Percentiles rank a stretch among this genome's conserved stretches.
phyloP scores from a whole-genome alignment of 1,140 invertebrate genomes.

The Idris sp. region DNA sequence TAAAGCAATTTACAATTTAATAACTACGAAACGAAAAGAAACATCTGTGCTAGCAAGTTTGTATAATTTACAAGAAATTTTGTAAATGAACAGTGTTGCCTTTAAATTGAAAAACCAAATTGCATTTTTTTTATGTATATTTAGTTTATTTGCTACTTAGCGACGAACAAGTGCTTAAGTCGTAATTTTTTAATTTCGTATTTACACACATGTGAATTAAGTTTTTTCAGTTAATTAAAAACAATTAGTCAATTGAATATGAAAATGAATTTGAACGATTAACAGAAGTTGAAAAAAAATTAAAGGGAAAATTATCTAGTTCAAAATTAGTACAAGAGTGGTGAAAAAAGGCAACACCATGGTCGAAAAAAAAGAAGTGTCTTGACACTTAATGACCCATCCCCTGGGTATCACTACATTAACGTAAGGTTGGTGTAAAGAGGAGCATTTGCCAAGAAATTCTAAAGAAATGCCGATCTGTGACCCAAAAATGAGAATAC shows the following conservation, averaged over 20 bases:
- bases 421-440: slow-evolving; percentile 65
- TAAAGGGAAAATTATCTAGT: no score
- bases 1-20: slow-evolving; percentile 59
- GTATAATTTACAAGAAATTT: slow-evolving; percentile 57
- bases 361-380: slow-evolving; percentile 57
- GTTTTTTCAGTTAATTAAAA: neutral
- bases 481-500: slow-evolving; percentile 86
- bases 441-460: slow-evolving; percentile 66
- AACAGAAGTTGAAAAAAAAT: slow-evolving; percentile 19
- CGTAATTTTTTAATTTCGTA: slow-evolving; percentile 48
- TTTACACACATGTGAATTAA: slow-evolving; percentile 43
- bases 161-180: slow-evolving; percentile 30
- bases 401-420: slow-evolving; percentile 59
- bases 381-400: slow-evolving; percentile 60
- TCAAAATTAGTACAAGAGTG: slow-evolving; percentile 48
- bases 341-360: slow-evolving; percentile 58
- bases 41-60: slow-evolving; percentile 48
- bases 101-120: no score
- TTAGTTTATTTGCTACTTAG: no score
- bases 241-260: neutral
- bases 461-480: slow-evolving; percentile 68
- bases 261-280: slow-evolving; percentile 17
- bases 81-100: slow-evolving; percentile 59
- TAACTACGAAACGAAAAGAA: slow-evolving; percentile 53
- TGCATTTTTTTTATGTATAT: no score